Base-by-base conservation (phyloP, 2,113 vertebrate species). In the Amphiprion ocellaris region DNA sequence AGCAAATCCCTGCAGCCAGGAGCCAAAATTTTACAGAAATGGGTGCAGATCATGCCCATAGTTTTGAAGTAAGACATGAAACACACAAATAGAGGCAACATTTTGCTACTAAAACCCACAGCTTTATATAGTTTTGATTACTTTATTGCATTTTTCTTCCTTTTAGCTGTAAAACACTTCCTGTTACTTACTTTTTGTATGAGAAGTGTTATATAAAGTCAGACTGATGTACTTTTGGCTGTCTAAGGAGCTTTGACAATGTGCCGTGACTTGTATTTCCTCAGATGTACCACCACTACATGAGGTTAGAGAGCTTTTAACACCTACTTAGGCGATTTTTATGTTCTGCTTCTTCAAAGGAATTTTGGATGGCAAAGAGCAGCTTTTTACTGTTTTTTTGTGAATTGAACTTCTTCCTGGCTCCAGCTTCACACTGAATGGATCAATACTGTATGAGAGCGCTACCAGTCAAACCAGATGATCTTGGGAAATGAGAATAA, bases 1-100 rank as follows among this genome's bases (percentile, higher is more conserved):
- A 85, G 55, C 59, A 74, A 67, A 73, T 81, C 53, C 69, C 58
- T 76, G 65, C 33, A 77, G 55, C 44, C 19, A 16, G 28, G 8
- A 12, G 65, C 49, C 52, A 56, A 47, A 9, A 54, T 68, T 59
- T 28, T 16, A 21, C n/a, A 14, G 19, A 73, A 69, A 65, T 71
- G 79, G 33, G 62, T 11, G 52, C 41, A 63, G 53, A 77, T 84
- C 68, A 69, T 56, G 3, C 16, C n/a, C 4, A 16, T 59, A 11
- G 17, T 1, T 74, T 74, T 68, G 21, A 15, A 69, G 50, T 19
- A 15, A 76, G 41, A 39, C 60, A 16, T 26, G 2, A 49, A 61
- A 21, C 41, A 14, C 28, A 44, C 14, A 37, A 37, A 37, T 37
- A 37, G 33, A 37, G 6, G 33, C 8, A 37, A 7, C 6, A 9